Evolutionary conservation across 2,113 vertebrate species (phyloP).

Genomic region (Rissa tridactyla): DNA sequence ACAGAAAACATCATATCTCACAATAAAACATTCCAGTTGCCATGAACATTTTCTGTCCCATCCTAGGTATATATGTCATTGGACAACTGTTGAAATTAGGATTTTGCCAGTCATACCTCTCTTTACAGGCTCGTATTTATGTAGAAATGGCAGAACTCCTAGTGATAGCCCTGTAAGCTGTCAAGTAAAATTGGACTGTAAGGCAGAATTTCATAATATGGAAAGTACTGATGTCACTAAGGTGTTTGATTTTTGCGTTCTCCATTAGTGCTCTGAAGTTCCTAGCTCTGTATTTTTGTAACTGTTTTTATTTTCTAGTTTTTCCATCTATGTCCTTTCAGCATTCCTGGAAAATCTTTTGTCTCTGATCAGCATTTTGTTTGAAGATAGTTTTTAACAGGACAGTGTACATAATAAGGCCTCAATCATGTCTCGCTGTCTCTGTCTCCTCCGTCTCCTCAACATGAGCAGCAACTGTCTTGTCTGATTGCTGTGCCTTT

Average conservation of each 20-base stretch:
- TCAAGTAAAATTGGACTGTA: neutral
- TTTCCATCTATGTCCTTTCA: neutral
- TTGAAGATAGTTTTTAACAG: neutral
- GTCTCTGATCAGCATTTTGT: neutral
- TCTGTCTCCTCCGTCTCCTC: neutral
- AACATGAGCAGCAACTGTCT: neutral
- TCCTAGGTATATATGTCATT: neutral
- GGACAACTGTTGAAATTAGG: neutral
- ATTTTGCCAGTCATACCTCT: neutral
- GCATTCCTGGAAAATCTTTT: neutral
- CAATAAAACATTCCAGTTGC: neutral
- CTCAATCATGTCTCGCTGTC: neutral
- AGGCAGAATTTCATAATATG: neutral
- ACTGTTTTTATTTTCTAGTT: neutral
- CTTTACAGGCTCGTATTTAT: neutral
- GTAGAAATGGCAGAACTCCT: neutral
- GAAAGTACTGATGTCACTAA: neutral
- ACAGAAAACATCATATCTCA: neutral
- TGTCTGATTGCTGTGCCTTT: neutral
- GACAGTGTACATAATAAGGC: neutral
- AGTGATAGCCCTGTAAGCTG: neutral
- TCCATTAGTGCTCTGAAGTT: neutral
- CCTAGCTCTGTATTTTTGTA: neutral
- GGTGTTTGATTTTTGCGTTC: neutral
- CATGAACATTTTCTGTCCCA: neutral